Base-by-base conservation (phyloP, 2,888 invertebrate genomes). In the Entomobrya proxima region DNA sequence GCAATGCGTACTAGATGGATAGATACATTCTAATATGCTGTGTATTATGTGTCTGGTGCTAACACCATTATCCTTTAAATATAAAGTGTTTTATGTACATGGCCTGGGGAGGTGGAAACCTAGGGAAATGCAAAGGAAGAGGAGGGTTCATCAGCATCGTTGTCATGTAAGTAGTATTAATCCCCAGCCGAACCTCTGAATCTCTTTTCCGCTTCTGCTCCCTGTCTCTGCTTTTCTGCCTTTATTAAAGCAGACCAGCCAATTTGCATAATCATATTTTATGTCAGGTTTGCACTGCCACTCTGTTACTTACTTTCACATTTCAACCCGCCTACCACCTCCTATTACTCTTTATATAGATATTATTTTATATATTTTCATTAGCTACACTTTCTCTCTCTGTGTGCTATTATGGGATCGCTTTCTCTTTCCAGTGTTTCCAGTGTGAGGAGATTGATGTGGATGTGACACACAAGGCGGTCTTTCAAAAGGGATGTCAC, bases 231-330 rank as follows among this genome's bases (percentile, higher is more conserved):
- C 18, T 67, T 13, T 18, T n/a, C 61, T 55, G n/a, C 37, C 55
- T 21, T 82, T 82, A 82, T 82, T 82, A 82, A 75, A 74, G 32
- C 61, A 74, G 74, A 74, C 74, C 64, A 52, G 61, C 82, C 82
- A 82, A 82, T 82, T 74, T 82, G 37, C 82, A 82, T 82, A 82
- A 82, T 82, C 74, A 82, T 82, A 81, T 81, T 82, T 82, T 75
- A 74, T 74, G 74, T 82, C 82, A 74, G 69, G 69, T 80, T 80
- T 37, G 27, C 44, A 37, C 78, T 55, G 32, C 47, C 64, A 37
- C 37, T 37, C 13, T 2, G n/a, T 5, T 13, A 15, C 15, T 47
- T 47, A 13, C 47, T n/a, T 15, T 47, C 27, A 18, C 47, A 64
- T 24, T 35, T 24, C 55, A 9, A 21, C 11, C 18, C 11, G 27